phyloP scores from a whole-genome alignment of 2,797 vertebrate species.

The Nasua narica region DNA sequence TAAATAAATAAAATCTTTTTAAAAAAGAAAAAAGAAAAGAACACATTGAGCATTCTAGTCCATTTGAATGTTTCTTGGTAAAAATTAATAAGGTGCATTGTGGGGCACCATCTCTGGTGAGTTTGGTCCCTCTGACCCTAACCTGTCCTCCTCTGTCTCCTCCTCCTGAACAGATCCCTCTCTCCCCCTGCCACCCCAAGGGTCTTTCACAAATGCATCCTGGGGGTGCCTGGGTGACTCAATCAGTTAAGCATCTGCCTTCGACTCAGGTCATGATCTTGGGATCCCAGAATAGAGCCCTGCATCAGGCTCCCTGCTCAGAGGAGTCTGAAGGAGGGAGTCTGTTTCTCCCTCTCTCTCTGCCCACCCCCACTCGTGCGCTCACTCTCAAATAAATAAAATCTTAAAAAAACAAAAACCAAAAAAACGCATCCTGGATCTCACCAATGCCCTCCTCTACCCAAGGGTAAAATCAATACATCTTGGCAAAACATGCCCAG shows the following conservation, averaged over 20 bases:
- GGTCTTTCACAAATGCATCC: background rate
- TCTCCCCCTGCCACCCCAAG: background rate
- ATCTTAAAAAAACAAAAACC: background rate
- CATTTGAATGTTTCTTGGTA: background rate
- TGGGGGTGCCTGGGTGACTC: background rate
- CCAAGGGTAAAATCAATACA: background rate
- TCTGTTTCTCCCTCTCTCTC: background rate
- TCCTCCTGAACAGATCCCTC: background rate
- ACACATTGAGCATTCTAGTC: background rate
- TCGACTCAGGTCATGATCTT: background rate
- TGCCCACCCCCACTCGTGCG: background rate
- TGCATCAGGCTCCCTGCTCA: background rate
- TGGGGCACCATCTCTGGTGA: background rate
- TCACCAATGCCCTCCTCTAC: background rate
- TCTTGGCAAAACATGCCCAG: background rate
- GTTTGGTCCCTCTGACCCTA: background rate
- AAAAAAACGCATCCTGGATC: background rate
- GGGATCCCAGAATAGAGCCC: background rate
- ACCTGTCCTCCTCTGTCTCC: background rate
- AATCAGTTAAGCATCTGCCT: background rate
- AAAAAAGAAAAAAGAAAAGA: too few species aligned
- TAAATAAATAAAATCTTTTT: too few species aligned
- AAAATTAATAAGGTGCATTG: background rate
- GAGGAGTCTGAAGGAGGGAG: background rate
- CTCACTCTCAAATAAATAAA: background rate